Evolutionary conservation across 2,888 invertebrate species (phyloP).

Genomic region (Taenaris catops): DNA sequence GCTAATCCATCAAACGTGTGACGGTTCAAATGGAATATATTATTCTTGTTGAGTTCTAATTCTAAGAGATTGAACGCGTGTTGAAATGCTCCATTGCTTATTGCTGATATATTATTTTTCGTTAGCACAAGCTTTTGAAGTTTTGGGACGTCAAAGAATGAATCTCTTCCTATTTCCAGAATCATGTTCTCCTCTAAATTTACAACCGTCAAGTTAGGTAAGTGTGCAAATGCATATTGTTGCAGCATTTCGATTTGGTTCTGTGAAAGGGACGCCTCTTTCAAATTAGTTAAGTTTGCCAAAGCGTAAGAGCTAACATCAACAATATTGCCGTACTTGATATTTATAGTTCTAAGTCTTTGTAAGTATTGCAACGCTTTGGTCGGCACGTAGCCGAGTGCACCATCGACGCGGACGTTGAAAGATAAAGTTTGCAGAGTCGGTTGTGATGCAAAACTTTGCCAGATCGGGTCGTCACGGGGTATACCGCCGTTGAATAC

Average conservation of each 20-base stretch:
- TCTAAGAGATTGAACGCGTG: slow-evolving; percentile 86
- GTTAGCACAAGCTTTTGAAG: slow-evolving; percentile 88
- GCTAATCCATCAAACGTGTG: slow-evolving; percentile 89
- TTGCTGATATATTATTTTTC: slow-evolving; percentile 90
- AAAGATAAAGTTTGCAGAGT: slow-evolving; percentile 85
- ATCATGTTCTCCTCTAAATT: slow-evolving; percentile 89
- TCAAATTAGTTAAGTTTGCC: slow-evolving; percentile 84
- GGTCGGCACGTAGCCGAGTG: slow-evolving; percentile 85
- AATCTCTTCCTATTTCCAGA: slow-evolving; percentile 84
- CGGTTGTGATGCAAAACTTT: slow-evolving; percentile 85
- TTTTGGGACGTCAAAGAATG: slow-evolving; percentile 86
- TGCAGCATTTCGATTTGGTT: slow-evolving; percentile 85
- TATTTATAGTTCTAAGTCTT: slow-evolving; percentile 83
- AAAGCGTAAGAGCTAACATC: slow-evolving; percentile 86
- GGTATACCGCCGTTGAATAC: slow-evolving; percentile 85
- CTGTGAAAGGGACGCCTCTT: slow-evolving; percentile 83
- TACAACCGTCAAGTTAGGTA: slow-evolving; percentile 84
- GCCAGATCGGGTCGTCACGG: slow-evolving; percentile 86
- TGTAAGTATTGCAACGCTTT: slow-evolving; percentile 83
- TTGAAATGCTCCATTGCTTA: slow-evolving; percentile 91
- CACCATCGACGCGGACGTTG: slow-evolving; percentile 84
- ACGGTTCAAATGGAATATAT: slow-evolving; percentile 85
- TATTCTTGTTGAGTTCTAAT: slow-evolving; percentile 89
- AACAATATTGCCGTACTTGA: slow-evolving; percentile 85
- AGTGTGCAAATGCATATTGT: slow-evolving; percentile 85